These are phyloP conservation scores for Micronycteris hirsuta DNA, from an alignment of 2,113 vertebrate genomes.

Conservation along the genomic window DNA sequence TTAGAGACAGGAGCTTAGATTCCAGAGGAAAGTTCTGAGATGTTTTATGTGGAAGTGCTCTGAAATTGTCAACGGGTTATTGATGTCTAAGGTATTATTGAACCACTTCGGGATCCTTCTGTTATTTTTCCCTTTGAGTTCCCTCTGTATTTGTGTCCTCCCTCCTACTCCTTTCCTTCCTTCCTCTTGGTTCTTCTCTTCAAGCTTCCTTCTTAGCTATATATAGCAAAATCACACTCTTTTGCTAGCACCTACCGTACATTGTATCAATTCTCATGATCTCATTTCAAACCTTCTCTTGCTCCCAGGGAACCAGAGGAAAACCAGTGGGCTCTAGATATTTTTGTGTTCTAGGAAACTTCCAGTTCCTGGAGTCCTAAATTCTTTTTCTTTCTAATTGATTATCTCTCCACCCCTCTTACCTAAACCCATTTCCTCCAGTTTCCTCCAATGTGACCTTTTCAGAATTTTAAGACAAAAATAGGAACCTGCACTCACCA, in stretches of 20 bases:
- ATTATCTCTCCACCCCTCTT: not conserved
- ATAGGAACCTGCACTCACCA: not conserved
- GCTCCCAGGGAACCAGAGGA: not conserved
- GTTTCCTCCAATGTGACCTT: not conserved
- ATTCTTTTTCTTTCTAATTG: not conserved
- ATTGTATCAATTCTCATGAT: not conserved
- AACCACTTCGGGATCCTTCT: not conserved
- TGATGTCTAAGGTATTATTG: not conserved
- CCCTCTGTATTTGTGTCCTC: not conserved
- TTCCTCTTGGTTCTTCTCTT: not conserved
- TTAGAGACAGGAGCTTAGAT: not conserved
- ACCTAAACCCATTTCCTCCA: not conserved
- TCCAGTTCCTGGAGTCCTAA: not conserved
- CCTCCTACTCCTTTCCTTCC: not conserved
- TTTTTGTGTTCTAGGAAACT: not conserved
- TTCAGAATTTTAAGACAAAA: not conserved
- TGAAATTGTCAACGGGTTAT: not conserved
- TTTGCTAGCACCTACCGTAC: not conserved
- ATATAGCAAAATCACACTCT: not conserved
- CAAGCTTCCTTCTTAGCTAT: not conserved
- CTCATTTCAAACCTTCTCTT: not conserved
- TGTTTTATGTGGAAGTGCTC: not conserved
- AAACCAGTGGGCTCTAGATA: not conserved
- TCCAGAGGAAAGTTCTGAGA: not conserved
- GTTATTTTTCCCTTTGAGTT: not conserved